phyloP scores from a whole-genome alignment of 1,140 invertebrate species.

The Pseudomyrmex pallidus region DNA sequence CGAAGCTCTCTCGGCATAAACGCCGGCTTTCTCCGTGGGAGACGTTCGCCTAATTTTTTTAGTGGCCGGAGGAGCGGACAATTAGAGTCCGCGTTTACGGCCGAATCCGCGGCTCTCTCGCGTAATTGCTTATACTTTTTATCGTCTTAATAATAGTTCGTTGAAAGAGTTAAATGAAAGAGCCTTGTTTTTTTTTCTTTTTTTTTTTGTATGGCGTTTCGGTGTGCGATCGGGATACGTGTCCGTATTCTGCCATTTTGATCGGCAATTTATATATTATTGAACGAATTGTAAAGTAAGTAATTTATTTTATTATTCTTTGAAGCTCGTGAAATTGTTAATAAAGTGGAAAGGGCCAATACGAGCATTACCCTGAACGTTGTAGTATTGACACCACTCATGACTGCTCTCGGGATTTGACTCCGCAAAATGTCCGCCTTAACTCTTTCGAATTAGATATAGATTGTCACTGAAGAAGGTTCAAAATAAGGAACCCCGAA shows the following conservation, averaged over 20 bases:
- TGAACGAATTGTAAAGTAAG: background rate
- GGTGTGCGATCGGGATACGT: background rate
- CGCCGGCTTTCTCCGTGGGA: conserved; percentile 62
- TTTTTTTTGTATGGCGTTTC: background rate
- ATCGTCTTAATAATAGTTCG: conserved; percentile 38
- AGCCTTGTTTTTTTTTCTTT: background rate
- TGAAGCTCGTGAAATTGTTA: too few species aligned
- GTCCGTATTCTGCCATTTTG: background rate
- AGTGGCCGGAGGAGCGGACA: conserved; percentile 9
- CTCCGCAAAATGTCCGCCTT: too few species aligned
- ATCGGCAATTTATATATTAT: conserved; percentile 35
- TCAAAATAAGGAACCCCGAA: too few species aligned
- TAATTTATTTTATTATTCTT: too few species aligned
- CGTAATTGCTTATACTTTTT: conserved; percentile 37
- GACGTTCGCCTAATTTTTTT: conserved; percentile 63
- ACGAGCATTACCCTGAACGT: too few species aligned
- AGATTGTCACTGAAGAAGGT: too few species aligned
- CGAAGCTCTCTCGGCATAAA: conserved; percentile 62
- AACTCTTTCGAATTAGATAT: too few species aligned
- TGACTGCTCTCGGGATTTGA: too few species aligned
- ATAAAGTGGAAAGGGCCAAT: too few species aligned
- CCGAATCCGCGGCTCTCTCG: conserved; percentile 38
- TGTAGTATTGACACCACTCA: too few species aligned
- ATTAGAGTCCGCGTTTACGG: conserved; percentile 41
- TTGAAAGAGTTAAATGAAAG: conserved; percentile 26